A percentile compares a stretch with the other conserved stretches of the same genome.
Conservation (phyloP, 37 sponge, comb jelly and placozoan genomes). For the Haliclona indistincta region DNA sequence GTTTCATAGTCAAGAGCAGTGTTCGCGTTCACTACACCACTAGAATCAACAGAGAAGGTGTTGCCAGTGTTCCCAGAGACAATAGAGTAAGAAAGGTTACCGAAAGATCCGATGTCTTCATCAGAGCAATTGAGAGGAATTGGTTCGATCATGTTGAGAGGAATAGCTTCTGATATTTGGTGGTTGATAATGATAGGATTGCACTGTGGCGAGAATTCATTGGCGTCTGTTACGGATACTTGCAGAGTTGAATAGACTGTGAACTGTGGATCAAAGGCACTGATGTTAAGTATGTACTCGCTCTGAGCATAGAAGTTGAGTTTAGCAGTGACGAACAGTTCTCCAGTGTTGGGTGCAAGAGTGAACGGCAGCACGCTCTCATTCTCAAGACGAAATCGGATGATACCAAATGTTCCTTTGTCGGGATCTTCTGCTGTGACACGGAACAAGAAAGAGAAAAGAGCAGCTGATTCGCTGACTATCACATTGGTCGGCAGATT, state of each 20-base stretch:
- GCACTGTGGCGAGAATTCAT: constrained; percentile 51
- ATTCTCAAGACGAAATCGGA: constrained; percentile 17
- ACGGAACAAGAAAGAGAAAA: constrained; percentile 26
- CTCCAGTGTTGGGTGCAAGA: constrained; percentile 49
- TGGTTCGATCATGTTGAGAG: background rate
- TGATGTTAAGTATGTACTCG: constrained; percentile 43
- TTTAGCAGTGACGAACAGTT: constrained; percentile 21
- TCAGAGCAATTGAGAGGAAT: constrained; percentile 37
- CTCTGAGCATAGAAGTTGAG: constrained; percentile 32
- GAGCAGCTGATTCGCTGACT: constrained; percentile 26
- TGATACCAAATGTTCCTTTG: constrained; percentile 40
- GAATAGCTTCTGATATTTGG: constrained; percentile 3
- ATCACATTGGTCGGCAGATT: constrained; percentile 51
- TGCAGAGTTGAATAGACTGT: constrained; percentile 15
- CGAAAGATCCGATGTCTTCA: constrained; percentile 45
- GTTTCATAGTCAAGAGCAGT: constrained; percentile 46
- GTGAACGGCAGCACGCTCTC: constrained; percentile 18
- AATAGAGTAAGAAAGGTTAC: constrained; percentile 40
- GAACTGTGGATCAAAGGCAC: constrained; percentile 32
- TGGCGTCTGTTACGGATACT: constrained; percentile 44
- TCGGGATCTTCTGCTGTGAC: constrained; percentile 56
- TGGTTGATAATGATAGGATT: background rate
- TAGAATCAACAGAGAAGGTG: constrained; percentile 20
- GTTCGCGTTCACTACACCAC: constrained; percentile 34
- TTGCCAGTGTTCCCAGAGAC: constrained; percentile 13